Evolutionary conservation across 2,797 vertebrate species (phyloP).

Genomic region (Bradypus variegatus): DNA sequence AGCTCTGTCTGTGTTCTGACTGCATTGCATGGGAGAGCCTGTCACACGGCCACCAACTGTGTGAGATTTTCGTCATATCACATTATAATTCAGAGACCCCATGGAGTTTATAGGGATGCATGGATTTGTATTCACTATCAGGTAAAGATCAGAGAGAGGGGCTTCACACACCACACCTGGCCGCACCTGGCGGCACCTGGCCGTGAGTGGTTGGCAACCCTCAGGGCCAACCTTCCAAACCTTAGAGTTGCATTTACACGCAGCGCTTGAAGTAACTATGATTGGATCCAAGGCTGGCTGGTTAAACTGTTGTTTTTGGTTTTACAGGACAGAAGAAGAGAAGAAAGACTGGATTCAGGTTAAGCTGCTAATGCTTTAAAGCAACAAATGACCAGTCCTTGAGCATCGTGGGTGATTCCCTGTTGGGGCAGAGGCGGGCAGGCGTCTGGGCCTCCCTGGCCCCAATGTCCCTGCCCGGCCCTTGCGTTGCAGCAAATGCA

Average conservation of each 20-base stretch:
- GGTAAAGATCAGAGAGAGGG: neutral
- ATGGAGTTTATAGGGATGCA: neutral
- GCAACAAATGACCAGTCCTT: neutral
- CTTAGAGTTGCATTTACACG: neutral
- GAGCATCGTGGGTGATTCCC: neutral
- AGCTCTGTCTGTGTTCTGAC: neutral
- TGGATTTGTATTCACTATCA: neutral
- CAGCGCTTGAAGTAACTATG: neutral
- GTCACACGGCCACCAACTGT: neutral
- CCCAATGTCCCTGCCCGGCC: neutral
- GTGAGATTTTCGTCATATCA: neutral
- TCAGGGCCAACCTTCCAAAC: neutral
- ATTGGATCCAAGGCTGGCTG: neutral
- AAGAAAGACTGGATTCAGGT: slow-evolving; percentile 96
- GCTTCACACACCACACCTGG: neutral
- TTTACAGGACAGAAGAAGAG: slow-evolving; percentile 91
- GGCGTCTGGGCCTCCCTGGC: neutral
- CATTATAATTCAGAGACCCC: neutral
- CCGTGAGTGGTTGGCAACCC: neutral
- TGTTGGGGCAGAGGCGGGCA: neutral
- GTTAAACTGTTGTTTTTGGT: slow-evolving; percentile 51
- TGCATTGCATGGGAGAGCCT: neutral
- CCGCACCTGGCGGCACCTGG: neutral
- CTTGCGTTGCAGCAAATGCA: neutral
- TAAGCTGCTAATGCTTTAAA: slow-evolving; percentile 55